Evolutionary conservation across 2,113 vertebrate species (phyloP).

Genomic region (Elgaria multicarinata): DNA sequence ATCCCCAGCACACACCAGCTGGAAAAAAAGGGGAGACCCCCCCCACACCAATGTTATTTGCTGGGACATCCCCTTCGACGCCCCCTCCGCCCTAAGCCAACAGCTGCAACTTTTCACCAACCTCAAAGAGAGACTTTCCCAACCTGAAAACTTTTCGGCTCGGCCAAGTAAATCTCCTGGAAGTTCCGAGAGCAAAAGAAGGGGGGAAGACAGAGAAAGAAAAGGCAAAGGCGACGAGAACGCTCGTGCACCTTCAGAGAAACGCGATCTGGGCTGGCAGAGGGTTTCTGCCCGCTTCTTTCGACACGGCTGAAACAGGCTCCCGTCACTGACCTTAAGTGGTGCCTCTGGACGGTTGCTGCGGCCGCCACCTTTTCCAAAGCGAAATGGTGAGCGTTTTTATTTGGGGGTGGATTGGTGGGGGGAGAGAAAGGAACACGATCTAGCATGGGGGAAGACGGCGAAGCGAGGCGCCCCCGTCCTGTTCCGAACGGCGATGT

Average conservation of each 20-base stretch:
- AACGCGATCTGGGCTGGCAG: not conserved
- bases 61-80: conserved; percentile 11
- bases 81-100: not conserved
- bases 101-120: rapidly evolving
- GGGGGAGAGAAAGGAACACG: too few relatives aligned
- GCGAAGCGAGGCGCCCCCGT: not conserved
- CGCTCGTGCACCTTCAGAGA: too few relatives aligned
- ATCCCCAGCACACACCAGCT: not conserved
- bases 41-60: conserved; percentile 21
- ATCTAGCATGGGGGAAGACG: not conserved
- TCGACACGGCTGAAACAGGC: rapidly evolving
- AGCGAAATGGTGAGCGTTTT: not conserved
- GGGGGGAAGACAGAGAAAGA: not conserved
- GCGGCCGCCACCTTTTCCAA: not conserved
- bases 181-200: rapidly evolving
- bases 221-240: not conserved
- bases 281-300: too few relatives aligned
- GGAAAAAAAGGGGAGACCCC: not conserved
- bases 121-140: conserved; percentile 49
- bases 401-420: not conserved
- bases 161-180: not conserved
- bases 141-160: conserved; percentile 27
- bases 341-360: not conserved
- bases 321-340: not conserved
- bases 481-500: not conserved